phyloP scores from a whole-genome alignment of 92 coral and sea anemone genomes.

The Zoanthus sociatus region DNA sequence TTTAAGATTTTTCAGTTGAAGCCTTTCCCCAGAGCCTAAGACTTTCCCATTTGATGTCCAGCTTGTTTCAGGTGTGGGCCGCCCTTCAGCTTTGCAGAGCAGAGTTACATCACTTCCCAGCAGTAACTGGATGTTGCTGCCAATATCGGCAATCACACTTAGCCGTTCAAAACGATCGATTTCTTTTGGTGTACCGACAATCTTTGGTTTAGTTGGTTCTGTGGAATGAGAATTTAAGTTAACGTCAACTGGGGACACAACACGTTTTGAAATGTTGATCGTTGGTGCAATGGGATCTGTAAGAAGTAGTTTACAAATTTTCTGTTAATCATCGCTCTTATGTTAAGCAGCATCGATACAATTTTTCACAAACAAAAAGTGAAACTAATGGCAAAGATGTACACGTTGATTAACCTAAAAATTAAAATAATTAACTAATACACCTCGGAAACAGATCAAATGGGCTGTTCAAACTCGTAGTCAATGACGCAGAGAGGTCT shows the following conservation, averaged over 20 bases:
- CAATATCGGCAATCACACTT: slow-evolving; percentile 60
- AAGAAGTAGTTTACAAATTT: neutral
- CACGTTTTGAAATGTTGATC: slow-evolving; percentile 9
- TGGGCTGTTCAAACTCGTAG: no score
- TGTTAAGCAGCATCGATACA: no score
- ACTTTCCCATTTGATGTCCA: slow-evolving; percentile 67
- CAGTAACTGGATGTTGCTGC: slow-evolving; percentile 67
- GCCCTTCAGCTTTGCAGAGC: slow-evolving; percentile 77
- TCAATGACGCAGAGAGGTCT: no score
- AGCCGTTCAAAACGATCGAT: slow-evolving; percentile 54
- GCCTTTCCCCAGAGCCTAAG: slow-evolving; percentile 27
- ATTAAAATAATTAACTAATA: no score
- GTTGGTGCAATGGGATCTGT: slow-evolving; percentile 36
- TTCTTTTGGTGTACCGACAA: slow-evolving; percentile 63
- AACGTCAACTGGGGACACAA: neutral
- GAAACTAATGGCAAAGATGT: no score
- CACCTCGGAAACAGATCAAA: no score
- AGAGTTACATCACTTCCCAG: slow-evolving; percentile 73
- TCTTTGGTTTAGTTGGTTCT: slow-evolving; percentile 73
- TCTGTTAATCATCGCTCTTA: no score
- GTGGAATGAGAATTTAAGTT: neutral
- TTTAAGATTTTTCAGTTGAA: slow-evolving; percentile 29
- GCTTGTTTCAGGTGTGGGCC: slow-evolving; percentile 68
- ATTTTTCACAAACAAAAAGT: no score
- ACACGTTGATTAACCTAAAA: no score